Conservation (phyloP, 2,888 invertebrate genomes). For the Colostygia pectinataria region DNA sequence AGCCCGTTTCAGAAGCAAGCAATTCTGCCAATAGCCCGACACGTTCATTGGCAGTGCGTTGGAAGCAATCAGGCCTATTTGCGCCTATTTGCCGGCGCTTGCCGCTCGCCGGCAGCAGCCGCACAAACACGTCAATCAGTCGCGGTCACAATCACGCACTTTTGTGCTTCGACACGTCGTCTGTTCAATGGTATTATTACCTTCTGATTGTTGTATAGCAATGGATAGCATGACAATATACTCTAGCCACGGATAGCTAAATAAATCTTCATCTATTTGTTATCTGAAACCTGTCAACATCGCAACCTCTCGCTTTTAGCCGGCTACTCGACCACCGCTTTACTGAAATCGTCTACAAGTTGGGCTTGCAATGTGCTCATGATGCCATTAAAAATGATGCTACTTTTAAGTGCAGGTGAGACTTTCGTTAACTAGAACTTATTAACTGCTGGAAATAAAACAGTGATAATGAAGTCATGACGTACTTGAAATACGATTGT, state of each 20-base stretch:
- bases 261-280: no score
- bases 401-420: no score
- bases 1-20: no score
- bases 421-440: not conserved
- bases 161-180: not conserved
- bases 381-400: no score
- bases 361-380: no score
- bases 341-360: no score
- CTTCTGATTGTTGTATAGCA: not conserved
- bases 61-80: constrained; percentile 5
- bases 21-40: not conserved
- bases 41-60: not conserved
- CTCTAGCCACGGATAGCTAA: no score
- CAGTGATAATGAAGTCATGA: not conserved
- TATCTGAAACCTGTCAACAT: no score
- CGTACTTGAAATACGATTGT: constrained; percentile 19
- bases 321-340: no score
- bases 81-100: constrained; percentile 3
- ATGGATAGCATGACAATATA: no score
- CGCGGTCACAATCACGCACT: constrained; percentile 6
- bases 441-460: no score
- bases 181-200: not conserved
- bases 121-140: constrained; percentile 11
- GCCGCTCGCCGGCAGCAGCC: not conserved
- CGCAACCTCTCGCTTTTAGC: no score